phyloP scores from a whole-genome alignment of 2,797 vertebrate species.

The Catostomus latipinnis region DNA sequence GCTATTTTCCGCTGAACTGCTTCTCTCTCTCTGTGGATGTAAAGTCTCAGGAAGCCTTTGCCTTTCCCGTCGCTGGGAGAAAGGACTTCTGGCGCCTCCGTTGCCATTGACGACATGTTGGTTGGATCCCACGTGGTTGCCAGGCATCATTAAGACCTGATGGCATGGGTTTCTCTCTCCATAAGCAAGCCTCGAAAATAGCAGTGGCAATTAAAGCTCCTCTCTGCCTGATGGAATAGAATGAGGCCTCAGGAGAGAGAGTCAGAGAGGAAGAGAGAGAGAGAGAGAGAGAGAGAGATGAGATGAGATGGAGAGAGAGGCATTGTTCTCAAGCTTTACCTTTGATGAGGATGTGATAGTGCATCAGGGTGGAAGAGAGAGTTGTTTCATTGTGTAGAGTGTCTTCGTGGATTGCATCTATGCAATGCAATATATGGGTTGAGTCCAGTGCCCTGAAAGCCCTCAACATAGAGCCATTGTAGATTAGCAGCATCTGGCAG shows the following conservation, averaged over 20 bases:
- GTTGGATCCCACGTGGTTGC: conserved; percentile 61
- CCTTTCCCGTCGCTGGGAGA: conserved; percentile 53
- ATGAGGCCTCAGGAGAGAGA: conserved; percentile 46
- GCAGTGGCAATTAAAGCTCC: conserved; percentile 63
- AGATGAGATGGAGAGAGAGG: conserved; percentile 42
- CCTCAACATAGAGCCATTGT: conserved; percentile 26
- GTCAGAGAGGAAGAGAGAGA: conserved; percentile 23
- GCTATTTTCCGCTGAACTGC: conserved; percentile 51
- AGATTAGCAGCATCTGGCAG: conserved; percentile 46
- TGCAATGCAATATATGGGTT: conserved; percentile 21
- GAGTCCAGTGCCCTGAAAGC: conserved; percentile 13
- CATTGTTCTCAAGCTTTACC: conserved; percentile 39
- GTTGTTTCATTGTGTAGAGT: conserved; percentile 40
- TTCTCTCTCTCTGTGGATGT: conserved; percentile 46
- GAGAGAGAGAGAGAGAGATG: conserved; percentile 24
- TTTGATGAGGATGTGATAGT: conserved; percentile 44
- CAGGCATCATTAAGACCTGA: conserved; percentile 65
- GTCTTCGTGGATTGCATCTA: conserved; percentile 37
- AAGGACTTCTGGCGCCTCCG: conserved; percentile 61
- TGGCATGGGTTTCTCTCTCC: conserved; percentile 59
- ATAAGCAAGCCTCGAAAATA: conserved; percentile 53
- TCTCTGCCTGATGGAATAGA: conserved; percentile 56
- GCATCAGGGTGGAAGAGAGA: conserved; percentile 41
- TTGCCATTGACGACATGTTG: conserved; percentile 66
- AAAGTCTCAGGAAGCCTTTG: conserved; percentile 56